Conservation (phyloP, 1,140 invertebrate genomes). For the Tetraneura akinire region DNA sequence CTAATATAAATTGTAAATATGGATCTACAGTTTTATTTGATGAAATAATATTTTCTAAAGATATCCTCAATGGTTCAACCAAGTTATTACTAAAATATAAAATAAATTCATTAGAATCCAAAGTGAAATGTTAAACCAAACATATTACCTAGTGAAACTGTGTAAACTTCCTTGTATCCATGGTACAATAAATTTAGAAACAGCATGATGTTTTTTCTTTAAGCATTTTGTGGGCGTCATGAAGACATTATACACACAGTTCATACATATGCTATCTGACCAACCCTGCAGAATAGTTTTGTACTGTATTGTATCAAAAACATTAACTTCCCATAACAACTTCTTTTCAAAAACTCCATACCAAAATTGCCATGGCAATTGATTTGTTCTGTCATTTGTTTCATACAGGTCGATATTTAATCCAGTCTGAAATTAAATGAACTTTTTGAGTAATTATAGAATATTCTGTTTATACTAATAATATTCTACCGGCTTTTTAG, state of each 20-base stretch:
- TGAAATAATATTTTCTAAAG: conserved; percentile 20
- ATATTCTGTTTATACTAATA: background rate
- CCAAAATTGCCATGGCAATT: conserved; percentile 17
- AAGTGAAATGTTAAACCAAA: background rate
- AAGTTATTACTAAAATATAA: conserved; percentile 10
- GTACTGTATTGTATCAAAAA: conserved; percentile 43
- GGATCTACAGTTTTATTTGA: conserved; percentile 32
- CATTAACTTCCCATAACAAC: conserved; percentile 15
- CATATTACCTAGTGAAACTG: conserved; percentile 44
- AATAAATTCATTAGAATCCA: background rate
- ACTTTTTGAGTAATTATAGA: background rate
- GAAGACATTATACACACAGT: conserved; percentile 46
- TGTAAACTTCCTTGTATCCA: conserved; percentile 56
- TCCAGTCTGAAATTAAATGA: conserved; percentile 35
- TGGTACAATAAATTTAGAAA: conserved; percentile 57
- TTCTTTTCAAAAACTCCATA: conserved; percentile 20
- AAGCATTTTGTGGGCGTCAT: conserved; percentile 35
- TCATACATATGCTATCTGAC: conserved; percentile 31
- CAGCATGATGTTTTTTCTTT: conserved; percentile 50
- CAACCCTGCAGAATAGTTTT: conserved; percentile 33
- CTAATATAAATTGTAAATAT: conserved; percentile 43
- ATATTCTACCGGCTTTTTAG: conserved; percentile 1
- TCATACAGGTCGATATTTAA: conserved; percentile 44
- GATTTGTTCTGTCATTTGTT: conserved; percentile 6
- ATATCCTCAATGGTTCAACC: conserved; percentile 26